Percentiles rank a stretch among this genome's conserved stretches.
phyloP scores from a whole-genome alignment of 2,113 vertebrate species.

The Rostratula benghalensis region DNA sequence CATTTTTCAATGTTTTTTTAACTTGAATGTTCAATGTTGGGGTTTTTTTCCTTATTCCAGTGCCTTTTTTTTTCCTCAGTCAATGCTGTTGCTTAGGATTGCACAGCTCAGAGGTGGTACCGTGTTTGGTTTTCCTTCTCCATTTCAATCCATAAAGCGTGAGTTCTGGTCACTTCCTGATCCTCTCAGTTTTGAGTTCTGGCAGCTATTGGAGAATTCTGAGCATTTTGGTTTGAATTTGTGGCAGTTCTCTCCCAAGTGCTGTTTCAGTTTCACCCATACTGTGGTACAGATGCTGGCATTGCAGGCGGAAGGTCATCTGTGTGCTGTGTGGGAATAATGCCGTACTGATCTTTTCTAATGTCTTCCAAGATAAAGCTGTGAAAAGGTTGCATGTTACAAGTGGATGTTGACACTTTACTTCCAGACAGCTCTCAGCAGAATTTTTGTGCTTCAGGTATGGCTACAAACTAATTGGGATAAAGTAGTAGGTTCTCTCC shows the following conservation, averaged over 20 bases:
- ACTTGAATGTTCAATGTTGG: accelerated
- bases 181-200: neutral
- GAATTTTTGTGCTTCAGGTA: neutral
- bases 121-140: neutral
- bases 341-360: neutral
- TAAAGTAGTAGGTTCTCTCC: neutral
- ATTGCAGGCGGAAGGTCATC: neutral
- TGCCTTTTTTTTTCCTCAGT: neutral
- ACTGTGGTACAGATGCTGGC: neutral
- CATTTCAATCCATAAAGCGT: neutral
- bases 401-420: neutral
- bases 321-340: neutral
- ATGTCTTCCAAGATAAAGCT: neutral
- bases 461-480: neutral
- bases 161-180: neutral
- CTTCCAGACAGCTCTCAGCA: neutral
- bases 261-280: neutral
- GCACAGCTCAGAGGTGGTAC: neutral
- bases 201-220: neutral
- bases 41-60: neutral
- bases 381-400: neutral
- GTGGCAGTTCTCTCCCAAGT: neutral
- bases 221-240: neutral
- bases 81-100: neutral
- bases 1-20: too few species aligned